Conservation (phyloP, 2,797 vertebrate species). For the Alca torda region DNA sequence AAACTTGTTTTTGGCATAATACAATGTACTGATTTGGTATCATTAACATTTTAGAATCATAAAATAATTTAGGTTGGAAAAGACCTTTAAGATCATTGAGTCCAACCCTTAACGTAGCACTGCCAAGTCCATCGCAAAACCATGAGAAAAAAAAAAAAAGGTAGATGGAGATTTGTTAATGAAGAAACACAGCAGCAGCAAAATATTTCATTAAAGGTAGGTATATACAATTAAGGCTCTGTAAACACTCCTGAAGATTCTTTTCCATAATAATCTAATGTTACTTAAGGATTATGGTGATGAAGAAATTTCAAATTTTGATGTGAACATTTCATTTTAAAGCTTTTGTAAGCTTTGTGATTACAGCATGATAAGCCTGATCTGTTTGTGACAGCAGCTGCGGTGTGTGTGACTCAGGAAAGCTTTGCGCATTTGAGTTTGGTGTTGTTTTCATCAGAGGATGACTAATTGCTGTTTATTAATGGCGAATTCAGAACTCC, state of each 20-base stretch:
- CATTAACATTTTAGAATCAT: background rate
- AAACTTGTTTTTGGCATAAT: background rate
- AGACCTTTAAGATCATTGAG: background rate
- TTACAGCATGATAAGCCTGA: background rate
- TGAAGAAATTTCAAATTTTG: background rate
- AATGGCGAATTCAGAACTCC: background rate
- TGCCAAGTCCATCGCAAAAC: background rate
- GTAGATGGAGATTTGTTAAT: background rate
- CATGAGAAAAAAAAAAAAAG: background rate
- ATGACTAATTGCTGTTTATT: background rate
- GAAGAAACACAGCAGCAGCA: background rate
- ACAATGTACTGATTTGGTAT: too few species aligned
- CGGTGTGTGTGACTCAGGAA: background rate
- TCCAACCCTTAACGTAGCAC: background rate
- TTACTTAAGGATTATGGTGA: background rate
- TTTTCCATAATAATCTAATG: background rate
- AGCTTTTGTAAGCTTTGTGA: background rate
- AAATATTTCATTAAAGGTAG: background rate
- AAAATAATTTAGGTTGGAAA: background rate
- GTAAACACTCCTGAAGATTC: background rate
- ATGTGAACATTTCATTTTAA: background rate
- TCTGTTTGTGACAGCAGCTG: background rate
- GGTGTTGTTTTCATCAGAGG: background rate
- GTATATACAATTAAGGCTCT: background rate
- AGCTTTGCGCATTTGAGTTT: background rate